These are phyloP conservation scores for Leptosomus discolor DNA, from an alignment of 2,113 vertebrate species.

Conservation along the genomic window DNA sequence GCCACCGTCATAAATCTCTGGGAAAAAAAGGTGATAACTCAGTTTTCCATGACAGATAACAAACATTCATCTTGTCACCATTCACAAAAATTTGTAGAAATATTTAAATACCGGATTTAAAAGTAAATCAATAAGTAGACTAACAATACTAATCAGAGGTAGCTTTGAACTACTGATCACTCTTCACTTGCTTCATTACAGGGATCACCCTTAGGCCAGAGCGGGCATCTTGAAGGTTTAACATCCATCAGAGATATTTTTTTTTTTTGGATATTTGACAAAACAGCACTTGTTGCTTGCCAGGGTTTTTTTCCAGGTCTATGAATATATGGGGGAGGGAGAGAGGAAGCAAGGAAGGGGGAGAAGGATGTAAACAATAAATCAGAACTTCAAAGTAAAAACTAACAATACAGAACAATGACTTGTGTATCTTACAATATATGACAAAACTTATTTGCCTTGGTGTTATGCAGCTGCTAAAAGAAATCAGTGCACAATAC, in stretches of 20 bases:
- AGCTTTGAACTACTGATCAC: neutral
- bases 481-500: constrained; percentile 21
- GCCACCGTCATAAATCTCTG: neutral
- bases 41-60: neutral
- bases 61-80: neutral
- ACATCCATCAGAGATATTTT: neutral
- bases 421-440: constrained; percentile 12
- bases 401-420: constrained; percentile 47
- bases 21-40: neutral
- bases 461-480: constrained; percentile 28
- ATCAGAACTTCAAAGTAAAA: constrained; percentile 55
- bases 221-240: neutral
- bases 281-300: constrained; percentile 1
- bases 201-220: constrained; percentile 19
- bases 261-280: neutral
- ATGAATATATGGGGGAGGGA: constrained; percentile 19
- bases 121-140: neutral
- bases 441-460: constrained; percentile 32
- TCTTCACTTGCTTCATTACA: neutral
- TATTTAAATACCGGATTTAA: neutral
- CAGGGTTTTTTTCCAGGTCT: neutral
- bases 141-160: neutral
- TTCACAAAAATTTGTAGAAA: neutral
- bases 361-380: constrained; percentile 57
- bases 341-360: constrained; percentile 8